phyloP scores from a whole-genome alignment of 2,113 vertebrate genomes.

The Coptodon bakossiorum region DNA sequence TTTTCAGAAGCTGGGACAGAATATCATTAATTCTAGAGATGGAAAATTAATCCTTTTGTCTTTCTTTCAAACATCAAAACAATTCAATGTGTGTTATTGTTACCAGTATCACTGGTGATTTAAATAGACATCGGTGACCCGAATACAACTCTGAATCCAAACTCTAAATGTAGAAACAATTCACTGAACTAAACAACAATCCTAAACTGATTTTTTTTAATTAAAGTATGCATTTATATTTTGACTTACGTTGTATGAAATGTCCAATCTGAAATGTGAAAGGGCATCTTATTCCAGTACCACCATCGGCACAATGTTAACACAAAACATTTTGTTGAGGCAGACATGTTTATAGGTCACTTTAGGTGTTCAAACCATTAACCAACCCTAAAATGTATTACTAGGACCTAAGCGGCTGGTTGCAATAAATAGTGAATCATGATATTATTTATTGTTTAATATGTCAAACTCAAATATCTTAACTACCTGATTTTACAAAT shows the following conservation, averaged over 20 bases:
- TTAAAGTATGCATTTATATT: background rate
- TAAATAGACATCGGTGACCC: background rate
- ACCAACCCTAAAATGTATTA: background rate
- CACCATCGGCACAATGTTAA: background rate
- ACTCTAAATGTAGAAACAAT: background rate
- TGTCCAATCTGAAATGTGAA: background rate
- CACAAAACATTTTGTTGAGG: background rate
- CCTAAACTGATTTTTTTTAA: background rate
- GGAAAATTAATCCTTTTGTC: background rate
- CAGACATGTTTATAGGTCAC: background rate
- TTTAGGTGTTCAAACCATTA: background rate
- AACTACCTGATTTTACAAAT: too few relatives aligned
- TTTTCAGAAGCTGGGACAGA: conserved; percentile 35
- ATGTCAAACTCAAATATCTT: background rate
- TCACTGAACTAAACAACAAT: background rate
- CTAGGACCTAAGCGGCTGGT: background rate
- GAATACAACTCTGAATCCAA: background rate
- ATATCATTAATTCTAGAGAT: background rate
- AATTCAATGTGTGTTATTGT: background rate
- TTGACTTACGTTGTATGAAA: background rate
- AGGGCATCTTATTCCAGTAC: background rate
- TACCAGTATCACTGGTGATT: background rate
- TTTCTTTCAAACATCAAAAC: background rate
- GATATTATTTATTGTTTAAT: background rate
- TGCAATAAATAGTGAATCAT: background rate